phyloP scores from a whole-genome alignment of 2,113 vertebrate species.

The Silurus meridionalis region DNA sequence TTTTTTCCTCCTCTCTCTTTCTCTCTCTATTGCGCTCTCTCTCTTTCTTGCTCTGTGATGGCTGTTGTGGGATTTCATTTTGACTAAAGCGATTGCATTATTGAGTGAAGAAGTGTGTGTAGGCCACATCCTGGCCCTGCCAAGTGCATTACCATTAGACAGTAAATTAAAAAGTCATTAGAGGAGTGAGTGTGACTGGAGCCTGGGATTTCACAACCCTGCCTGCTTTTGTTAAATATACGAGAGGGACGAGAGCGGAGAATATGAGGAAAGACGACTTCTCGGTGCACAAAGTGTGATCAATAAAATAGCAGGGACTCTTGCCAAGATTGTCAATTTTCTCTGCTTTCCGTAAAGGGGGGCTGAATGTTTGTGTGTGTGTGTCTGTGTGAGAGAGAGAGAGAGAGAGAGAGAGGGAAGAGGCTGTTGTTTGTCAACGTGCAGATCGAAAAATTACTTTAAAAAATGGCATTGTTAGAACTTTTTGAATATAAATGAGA shows the following conservation, averaged over 20 bases:
- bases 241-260: conserved; percentile 25
- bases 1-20: not conserved
- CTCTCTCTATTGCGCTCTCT: not conserved
- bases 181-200: conserved; percentile 41
- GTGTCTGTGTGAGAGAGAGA: not conserved
- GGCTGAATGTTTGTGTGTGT: not conserved
- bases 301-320: conserved; percentile 37
- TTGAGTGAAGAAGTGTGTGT: conserved; percentile 52
- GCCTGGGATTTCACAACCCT: conserved; percentile 31
- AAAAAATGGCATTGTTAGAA: not conserved
- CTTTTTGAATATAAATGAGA: not conserved
- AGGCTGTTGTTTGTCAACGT: not conserved
- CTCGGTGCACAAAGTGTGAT: conserved; percentile 34
- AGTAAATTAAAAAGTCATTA: conserved; percentile 63
- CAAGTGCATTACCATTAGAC: conserved; percentile 55
- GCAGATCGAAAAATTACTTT: not conserved
- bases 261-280: conserved; percentile 35
- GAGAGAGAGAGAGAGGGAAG: not conserved
- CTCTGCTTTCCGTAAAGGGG: not conserved
- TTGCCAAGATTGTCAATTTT: conserved; percentile 30
- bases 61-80: conserved; percentile 54
- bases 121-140: conserved; percentile 46
- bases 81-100: conserved; percentile 53
- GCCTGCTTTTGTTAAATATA: conserved; percentile 58
- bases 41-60: conserved; percentile 20